These are phyloP conservation scores for Parasteatoda lunata DNA, from an alignment of 2,888 invertebrate species.

Conservation along the genomic window DNA sequence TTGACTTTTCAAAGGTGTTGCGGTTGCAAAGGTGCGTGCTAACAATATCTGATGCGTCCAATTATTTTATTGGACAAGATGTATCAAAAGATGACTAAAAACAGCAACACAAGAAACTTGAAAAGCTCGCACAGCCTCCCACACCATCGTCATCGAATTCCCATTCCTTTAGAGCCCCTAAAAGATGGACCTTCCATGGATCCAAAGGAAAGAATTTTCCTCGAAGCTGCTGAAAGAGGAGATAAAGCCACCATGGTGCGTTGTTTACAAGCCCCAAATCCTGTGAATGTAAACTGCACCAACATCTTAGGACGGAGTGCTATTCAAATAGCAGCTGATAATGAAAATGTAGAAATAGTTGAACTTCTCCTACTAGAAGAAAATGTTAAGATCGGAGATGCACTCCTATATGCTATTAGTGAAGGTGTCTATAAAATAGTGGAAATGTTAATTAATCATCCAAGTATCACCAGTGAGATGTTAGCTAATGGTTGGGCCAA, in stretches of 20 bases:
- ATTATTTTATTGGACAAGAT: constrained; percentile 59
- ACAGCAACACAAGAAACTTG: constrained; percentile 33
- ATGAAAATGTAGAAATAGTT: constrained; percentile 78
- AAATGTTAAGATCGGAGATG: constrained; percentile 74
- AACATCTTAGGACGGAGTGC: constrained; percentile 78
- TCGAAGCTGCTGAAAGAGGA: constrained; percentile 78
- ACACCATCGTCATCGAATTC: constrained; percentile 66
- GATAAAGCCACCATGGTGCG: constrained; percentile 76
- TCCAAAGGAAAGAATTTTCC: constrained; percentile 75
- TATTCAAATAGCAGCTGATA: constrained; percentile 77
- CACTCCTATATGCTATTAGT: constrained; percentile 77
- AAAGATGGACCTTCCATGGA: constrained; percentile 74
- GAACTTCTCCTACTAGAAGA: constrained; percentile 76
- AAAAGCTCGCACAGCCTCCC: constrained; percentile 38
- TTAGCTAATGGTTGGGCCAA: constrained; percentile 77
- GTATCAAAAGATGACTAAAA: constrained; percentile 64
- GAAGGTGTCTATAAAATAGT: constrained; percentile 77
- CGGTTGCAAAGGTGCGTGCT: not conserved
- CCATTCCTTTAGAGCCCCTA: constrained; percentile 72
- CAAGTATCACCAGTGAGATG: constrained; percentile 76
- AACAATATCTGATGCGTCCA: constrained; percentile 53
- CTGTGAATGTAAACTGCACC: constrained; percentile 76
- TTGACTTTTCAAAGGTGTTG: not conserved
- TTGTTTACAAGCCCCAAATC: constrained; percentile 74
- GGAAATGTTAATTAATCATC: constrained; percentile 78